phyloP scores from a whole-genome alignment of 1,140 invertebrate species.

The Euborellia annulipes region DNA sequence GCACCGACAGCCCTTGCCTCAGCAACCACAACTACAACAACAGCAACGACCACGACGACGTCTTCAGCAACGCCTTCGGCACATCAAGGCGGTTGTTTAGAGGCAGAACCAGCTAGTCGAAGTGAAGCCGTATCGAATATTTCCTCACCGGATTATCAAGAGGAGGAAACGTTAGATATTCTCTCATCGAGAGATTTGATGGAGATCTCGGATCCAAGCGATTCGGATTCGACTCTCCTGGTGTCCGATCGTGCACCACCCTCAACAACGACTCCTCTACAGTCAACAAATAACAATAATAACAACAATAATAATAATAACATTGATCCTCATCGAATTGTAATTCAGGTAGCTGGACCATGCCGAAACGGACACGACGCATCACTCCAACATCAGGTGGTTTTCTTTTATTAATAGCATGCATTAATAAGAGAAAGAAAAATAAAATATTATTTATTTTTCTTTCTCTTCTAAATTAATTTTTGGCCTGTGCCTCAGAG shows the following conservation, averaged over 20 bases:
- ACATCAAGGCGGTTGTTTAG: constrained; percentile 21
- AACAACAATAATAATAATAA: too few relatives aligned
- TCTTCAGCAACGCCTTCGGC: constrained; percentile 43
- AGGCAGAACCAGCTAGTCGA: too few relatives aligned
- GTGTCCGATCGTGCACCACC: constrained; percentile 9
- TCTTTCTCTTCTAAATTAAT: too few relatives aligned
- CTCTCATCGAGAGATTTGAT: constrained; percentile 52
- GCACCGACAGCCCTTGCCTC: constrained; percentile 17
- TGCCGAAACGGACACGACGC: constrained; percentile 9
- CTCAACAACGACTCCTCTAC: neutral
- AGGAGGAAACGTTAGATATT: constrained; percentile 47
- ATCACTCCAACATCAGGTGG: neutral
- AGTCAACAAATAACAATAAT: too few relatives aligned
- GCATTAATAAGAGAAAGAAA: too few relatives aligned
- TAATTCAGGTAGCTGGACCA: constrained; percentile 12
- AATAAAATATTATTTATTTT: too few relatives aligned
- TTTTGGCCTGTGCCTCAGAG: too few relatives aligned
- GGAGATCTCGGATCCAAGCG: constrained; percentile 73
- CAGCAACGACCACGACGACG: constrained; percentile 21
- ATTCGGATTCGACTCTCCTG: constrained; percentile 56
- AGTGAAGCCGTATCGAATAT: constrained; percentile 73
- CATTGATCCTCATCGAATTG: neutral
- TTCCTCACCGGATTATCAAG: constrained; percentile 72
- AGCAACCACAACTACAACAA: constrained; percentile 17
- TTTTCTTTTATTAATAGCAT: constrained; percentile 3